Evolutionary conservation across 1,140 invertebrate species (phyloP).

Genomic region (Aphaenogaster floridana): DNA sequence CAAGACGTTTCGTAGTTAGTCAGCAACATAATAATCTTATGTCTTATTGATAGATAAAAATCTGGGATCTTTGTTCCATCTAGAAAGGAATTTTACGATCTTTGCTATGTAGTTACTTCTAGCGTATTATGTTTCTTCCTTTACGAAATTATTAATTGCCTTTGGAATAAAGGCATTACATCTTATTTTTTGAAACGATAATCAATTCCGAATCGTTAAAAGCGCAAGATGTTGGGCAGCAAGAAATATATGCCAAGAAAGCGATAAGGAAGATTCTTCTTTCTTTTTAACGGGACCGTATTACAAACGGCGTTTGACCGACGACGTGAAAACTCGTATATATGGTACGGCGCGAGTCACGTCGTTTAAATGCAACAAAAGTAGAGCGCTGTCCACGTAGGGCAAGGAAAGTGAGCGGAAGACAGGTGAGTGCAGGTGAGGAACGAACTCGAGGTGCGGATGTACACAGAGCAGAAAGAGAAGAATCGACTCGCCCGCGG

Average conservation of each 20-base stretch:
- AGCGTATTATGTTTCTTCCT: not conserved
- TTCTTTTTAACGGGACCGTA: constrained; percentile 1
- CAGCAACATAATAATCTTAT: not conserved
- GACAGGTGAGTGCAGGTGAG: constrained; percentile 78
- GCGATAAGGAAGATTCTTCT: not conserved
- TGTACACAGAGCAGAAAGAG: constrained; percentile 67
- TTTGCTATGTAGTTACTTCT: not conserved
- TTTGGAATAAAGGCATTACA: not conserved
- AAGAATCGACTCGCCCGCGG: constrained; percentile 72
- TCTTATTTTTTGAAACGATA: not conserved
- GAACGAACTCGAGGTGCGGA: constrained; percentile 65
- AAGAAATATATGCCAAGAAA: not conserved
- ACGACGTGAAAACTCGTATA: constrained; percentile 37
- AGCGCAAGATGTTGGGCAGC: not conserved
- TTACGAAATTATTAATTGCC: not conserved
- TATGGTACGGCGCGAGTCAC: constrained; percentile 43
- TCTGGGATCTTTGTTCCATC: not conserved
- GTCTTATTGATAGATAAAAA: not conserved
- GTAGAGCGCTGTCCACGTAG: constrained; percentile 61
- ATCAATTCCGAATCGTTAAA: not conserved
- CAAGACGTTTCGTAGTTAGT: not conserved
- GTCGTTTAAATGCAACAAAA: constrained; percentile 60
- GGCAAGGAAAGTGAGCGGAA: constrained; percentile 74
- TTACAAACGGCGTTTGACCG: not conserved
- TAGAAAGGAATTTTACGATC: not conserved